Conservation (phyloP, 2,888 invertebrate species). For the Mamestra brassicae region DNA sequence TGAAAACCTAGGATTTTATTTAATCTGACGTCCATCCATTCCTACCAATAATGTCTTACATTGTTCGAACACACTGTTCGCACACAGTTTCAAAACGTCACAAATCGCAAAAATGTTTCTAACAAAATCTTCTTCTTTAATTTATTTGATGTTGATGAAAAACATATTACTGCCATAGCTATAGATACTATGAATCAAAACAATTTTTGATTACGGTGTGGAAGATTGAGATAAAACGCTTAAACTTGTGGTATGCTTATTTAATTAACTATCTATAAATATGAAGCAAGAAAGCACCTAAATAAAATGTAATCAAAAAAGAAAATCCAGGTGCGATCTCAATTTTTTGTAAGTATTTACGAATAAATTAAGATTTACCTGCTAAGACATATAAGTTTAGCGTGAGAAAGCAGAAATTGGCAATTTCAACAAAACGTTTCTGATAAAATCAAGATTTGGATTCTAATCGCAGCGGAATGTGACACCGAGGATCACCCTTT, state of each 20-base stretch:
- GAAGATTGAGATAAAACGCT: too few species aligned
- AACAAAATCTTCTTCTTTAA: too few species aligned
- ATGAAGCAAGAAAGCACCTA: neutral
- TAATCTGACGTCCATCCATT: neutral
- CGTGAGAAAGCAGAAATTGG: constrained; percentile 49
- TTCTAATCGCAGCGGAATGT: constrained; percentile 48
- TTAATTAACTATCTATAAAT: neutral
- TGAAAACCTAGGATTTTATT: neutral
- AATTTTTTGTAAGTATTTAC: neutral
- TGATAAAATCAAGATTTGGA: constrained; percentile 38
- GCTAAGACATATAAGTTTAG: neutral
- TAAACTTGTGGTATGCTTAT: neutral
- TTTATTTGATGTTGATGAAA: too few species aligned
- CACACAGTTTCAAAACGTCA: too few species aligned
- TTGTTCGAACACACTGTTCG: too few species aligned
- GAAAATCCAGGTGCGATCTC: neutral
- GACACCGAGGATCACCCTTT: constrained; percentile 55
- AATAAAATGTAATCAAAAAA: neutral
- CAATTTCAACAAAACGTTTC: constrained; percentile 17
- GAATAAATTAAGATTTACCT: constrained; percentile 6
- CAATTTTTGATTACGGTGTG: neutral
- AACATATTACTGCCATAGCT: neutral
- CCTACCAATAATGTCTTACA: too few species aligned
- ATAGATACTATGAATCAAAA: neutral
- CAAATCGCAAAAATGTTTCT: too few species aligned